Base-by-base conservation (phyloP, 2,113 vertebrate species). In the Sinocyclocheilus grahami region DNA sequence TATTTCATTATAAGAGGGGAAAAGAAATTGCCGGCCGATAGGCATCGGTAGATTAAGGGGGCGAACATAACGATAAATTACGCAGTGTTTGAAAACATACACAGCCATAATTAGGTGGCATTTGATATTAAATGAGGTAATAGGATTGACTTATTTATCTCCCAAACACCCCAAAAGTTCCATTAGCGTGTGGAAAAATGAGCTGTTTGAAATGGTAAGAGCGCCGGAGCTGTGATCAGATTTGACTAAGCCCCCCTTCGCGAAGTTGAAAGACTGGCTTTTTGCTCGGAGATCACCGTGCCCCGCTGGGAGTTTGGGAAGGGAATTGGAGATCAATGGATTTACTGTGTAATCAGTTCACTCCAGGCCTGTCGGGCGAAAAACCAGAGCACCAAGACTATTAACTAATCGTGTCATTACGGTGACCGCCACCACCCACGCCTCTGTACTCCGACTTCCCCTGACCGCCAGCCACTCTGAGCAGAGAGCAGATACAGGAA, bases 11-110 rank as follows among this genome's bases (percentile, higher is more conserved):
- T 94, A 89, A 93, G 90, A 74, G 37, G 37, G 2, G 20, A 33
- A 89, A 91, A 81, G 83, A 91, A 78, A 93, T 90, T 87, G 90
- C 82, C 37, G 37, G 37, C 63, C 1, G 93, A 95, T 95, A 93
- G 90, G 83, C 85, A 95, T 95, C 94, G 90, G 86, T 86, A 93
- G 95, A 96, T 95, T 95, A 95, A 93, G 92, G 53, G 80, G 93
- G 90, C 85, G 82, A 94, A 92, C 91, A 90, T 92, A 93, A 95
- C 93, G 94, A 94, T 95, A 95, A 94, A 95, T 95, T 94, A 94
- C 93, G 92, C 93, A 94, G 92, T 94, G 92, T 95, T 94, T 95
- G 94, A 95, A 95, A 95, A 94, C 93, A 95, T 92, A 92, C 92
- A 93, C 91, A 92, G 93, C 91, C 90, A 88, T 95, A 95, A 95